These are phyloP conservation scores for Anolis apletophallus DNA, from an alignment of 2,797 vertebrate species.

Conservation along the genomic window DNA sequence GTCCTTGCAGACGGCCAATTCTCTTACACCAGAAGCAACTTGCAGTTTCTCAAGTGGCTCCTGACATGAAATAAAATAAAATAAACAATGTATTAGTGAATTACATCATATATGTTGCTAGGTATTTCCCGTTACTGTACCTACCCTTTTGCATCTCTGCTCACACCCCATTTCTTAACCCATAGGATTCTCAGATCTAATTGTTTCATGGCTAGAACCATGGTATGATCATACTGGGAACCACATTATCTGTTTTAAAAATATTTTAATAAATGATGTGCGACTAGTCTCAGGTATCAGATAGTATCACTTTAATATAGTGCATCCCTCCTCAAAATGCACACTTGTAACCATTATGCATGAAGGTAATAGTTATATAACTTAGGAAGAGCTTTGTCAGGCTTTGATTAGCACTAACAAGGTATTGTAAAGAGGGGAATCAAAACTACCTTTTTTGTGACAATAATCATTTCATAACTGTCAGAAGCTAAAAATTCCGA, in stretches of 20 bases:
- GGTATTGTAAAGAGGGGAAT: background rate
- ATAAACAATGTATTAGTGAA: slow-evolving; percentile 11
- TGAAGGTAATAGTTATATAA: background rate
- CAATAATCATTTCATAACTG: background rate
- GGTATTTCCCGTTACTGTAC: background rate
- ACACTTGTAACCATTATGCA: background rate
- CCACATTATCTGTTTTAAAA: background rate
- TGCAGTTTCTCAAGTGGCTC: no score
- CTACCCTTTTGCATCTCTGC: background rate
- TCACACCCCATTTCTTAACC: background rate
- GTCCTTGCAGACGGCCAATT: no score
- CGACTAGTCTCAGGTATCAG: background rate
- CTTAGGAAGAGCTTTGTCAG: background rate
- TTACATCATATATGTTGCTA: background rate
- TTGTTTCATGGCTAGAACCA: background rate
- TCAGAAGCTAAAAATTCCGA: slow-evolving; percentile 5
- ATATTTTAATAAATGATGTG: background rate
- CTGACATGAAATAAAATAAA: slow-evolving; percentile 5
- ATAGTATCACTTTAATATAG: background rate
- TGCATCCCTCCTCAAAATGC: background rate
- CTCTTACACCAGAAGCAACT: no score
- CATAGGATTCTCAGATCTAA: slow-evolving; percentile 11
- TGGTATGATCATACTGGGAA: background rate
- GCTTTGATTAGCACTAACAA: background rate
- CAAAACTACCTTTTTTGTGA: background rate